Conservation (phyloP, 2,888 invertebrate genomes). For the Cheilosia scutellata region DNA sequence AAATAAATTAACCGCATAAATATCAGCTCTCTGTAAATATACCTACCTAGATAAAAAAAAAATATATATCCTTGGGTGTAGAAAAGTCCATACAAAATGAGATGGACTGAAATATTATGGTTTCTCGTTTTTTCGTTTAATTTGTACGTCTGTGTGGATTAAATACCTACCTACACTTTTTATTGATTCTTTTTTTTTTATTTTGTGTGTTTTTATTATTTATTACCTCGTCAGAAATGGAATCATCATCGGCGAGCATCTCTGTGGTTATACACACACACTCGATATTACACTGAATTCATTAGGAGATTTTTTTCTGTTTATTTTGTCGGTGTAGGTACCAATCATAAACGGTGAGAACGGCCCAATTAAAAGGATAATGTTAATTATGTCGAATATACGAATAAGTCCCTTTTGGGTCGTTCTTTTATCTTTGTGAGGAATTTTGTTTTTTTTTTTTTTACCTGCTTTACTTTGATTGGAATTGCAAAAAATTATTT, state of each 20-base stretch:
- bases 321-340: background rate
- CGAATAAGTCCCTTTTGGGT: conserved; percentile 1
- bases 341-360: conserved; percentile 28
- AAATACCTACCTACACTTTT: background rate
- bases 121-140: conserved; percentile 36
- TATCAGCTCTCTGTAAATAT: conserved; percentile 45
- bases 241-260: background rate
- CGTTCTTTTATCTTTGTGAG: too few species aligned
- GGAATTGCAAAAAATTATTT: background rate
- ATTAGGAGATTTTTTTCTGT: conserved; percentile 15
- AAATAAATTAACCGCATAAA: conserved; percentile 69
- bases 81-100: conserved; percentile 17
- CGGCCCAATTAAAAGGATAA: conserved; percentile 65
- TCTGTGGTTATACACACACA: background rate
- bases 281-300: conserved; percentile 20
- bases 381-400: conserved; percentile 54
- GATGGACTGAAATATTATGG: conserved; percentile 55
- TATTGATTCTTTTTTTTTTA: background rate
- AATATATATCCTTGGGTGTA: background rate
- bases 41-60: too few species aligned
- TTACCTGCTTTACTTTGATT: conserved; percentile 17
- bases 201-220: conserved; percentile 45
- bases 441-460: background rate
- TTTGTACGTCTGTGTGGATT: conserved; percentile 39
- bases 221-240: conserved; percentile 20